Evolutionary conservation across 2,888 invertebrate species (phyloP).

Genomic region (Netelia virgata): DNA sequence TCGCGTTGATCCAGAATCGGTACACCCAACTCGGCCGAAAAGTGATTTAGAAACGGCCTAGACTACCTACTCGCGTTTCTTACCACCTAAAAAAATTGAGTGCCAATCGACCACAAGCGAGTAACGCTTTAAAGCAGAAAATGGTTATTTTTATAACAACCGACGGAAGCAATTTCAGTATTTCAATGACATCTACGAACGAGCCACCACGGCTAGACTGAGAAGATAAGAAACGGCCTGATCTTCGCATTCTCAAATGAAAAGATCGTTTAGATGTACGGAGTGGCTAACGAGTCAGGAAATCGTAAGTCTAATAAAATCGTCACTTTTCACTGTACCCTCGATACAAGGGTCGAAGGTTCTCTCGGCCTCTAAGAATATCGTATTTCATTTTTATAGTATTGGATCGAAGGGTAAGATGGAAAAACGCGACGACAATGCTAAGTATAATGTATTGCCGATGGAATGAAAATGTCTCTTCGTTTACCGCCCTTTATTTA

Average conservation of each 20-base stretch:
- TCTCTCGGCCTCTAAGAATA: background rate
- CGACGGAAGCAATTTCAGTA: constrained; percentile 49
- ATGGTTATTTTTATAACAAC: constrained; percentile 46
- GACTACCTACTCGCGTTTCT: no score
- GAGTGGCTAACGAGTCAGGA: constrained; percentile 40
- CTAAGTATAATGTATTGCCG: background rate
- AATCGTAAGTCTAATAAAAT: constrained; percentile 44
- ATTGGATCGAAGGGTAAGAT: background rate
- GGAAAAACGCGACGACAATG: background rate
- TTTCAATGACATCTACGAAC: constrained; percentile 48
- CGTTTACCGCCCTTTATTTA: constrained; percentile 29
- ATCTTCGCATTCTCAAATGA: constrained; percentile 11
- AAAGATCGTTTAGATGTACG: constrained; percentile 45
- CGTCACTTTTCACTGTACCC: constrained; percentile 28
- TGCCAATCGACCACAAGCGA: background rate
- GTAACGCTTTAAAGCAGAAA: constrained; percentile 25
- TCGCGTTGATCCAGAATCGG: no score
- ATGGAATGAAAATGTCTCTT: constrained; percentile 34
- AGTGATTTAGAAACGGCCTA: no score
- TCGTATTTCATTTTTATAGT: constrained; percentile 28
- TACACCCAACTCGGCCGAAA: no score
- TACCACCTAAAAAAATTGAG: background rate
- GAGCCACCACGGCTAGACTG: background rate
- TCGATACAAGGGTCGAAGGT: constrained; percentile 30
- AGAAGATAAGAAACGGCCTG: constrained; percentile 20